These are phyloP conservation scores for Smittia aterrima DNA, from an alignment of 2,888 invertebrate genomes.

Conservation along the genomic window DNA sequence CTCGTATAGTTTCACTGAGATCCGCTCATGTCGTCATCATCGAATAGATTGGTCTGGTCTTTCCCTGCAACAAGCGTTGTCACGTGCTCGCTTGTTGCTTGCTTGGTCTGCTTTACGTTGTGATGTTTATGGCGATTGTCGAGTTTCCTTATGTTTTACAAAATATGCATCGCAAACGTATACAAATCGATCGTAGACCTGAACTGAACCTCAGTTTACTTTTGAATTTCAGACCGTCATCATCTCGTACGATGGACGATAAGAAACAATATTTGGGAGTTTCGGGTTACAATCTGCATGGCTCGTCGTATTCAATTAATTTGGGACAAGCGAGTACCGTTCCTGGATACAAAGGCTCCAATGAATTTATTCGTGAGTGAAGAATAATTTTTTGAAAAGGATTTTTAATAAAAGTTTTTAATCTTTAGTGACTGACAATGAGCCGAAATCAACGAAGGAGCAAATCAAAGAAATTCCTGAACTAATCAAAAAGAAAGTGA, in stretches of 20 bases:
- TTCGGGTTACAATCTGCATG: constrained; percentile 32
- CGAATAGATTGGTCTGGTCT: background rate
- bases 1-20: background rate
- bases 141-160: constrained; percentile 6
- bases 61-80: background rate
- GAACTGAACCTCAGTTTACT: background rate
- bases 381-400: background rate
- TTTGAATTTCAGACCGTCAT: constrained; percentile 36
- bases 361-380: constrained; percentile 45
- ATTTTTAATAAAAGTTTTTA: constrained; percentile 42
- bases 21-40: background rate
- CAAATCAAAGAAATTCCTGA: constrained; percentile 46
- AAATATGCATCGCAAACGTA: background rate
- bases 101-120: background rate
- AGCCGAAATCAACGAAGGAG: constrained; percentile 47
- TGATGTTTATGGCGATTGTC: background rate
- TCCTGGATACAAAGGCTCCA: constrained; percentile 47
- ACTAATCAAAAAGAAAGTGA: constrained; percentile 51
- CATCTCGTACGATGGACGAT: constrained; percentile 20
- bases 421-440: constrained; percentile 54
- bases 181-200: background rate
- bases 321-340: constrained; percentile 6
- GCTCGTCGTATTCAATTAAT: constrained; percentile 37
- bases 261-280: constrained; percentile 34
- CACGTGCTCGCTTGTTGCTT: background rate